Conservation (phyloP, 2,888 invertebrate species). For the Rotaria magnacalcarata region DNA sequence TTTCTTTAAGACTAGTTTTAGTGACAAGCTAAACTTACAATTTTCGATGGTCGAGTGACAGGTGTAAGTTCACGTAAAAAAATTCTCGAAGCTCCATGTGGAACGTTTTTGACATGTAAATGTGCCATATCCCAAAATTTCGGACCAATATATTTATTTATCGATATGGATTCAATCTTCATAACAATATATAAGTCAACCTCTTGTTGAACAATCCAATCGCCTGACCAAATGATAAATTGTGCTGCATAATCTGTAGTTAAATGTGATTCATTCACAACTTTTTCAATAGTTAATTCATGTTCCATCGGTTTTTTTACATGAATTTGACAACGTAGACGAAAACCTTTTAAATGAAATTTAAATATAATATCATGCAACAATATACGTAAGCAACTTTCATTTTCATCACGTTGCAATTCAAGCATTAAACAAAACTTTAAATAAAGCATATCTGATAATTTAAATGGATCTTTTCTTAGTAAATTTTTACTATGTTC, state of each 20-base stretch:
- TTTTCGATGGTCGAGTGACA: neutral
- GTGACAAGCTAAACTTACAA: neutral
- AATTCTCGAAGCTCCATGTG: neutral
- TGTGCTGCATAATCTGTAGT: neutral
- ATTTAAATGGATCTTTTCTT: neutral
- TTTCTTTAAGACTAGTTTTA: too few species aligned
- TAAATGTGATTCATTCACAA: neutral
- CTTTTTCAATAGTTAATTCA: neutral
- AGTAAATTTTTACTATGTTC: neutral
- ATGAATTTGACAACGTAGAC: constrained; percentile 20
- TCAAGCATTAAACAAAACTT: constrained; percentile 3
- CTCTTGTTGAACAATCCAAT: constrained; percentile 31
- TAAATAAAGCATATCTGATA: constrained; percentile 2
- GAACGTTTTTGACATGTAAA: constrained; percentile 33
- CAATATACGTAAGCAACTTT: constrained; percentile 13
- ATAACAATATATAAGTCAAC: constrained; percentile 10
- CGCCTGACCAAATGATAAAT: neutral
- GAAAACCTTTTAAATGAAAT: neutral
- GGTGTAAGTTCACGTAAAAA: constrained; percentile 21
- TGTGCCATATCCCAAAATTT: constrained; percentile 22
- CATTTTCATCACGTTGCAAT: neutral
- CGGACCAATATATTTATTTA: neutral
- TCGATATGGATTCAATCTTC: constrained; percentile 15
- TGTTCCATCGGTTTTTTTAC: constrained; percentile 5
- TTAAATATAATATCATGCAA: constrained; percentile 31